Evolutionary conservation across 2,113 vertebrate genomes (phyloP), one percentile per base, ranked within the genome.

Genomic region (Hyla sarda): DNA sequence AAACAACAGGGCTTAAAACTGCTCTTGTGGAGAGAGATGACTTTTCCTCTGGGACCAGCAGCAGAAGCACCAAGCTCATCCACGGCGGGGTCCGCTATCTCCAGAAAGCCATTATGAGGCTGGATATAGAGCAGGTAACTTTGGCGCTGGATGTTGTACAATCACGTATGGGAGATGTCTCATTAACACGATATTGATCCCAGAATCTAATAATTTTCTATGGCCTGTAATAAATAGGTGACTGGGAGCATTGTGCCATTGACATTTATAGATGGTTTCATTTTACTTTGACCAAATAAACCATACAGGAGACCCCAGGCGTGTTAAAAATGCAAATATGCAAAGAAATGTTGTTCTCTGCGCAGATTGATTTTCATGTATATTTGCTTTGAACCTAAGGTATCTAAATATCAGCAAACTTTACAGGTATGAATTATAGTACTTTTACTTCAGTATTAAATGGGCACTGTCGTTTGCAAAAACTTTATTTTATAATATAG

Each of bases 121-220:
- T 96, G 94, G 97, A 99, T 96, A 95, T 97, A 41, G 96, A 99
- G 94, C 98, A 99, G 98, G 98, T 99, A 97, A 97, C 90, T 16
- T 47, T 54, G 37, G 28, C 45, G 37, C 28, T 8, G 4, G 19
- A 21, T 10, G 32, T 12, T 41, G 32, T 37, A 23, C 48, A 4
- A 30, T 50, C 48, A 28, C 45, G 16, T 76, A 1, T 28, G 41
- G n/a, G 32, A 72, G 34, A 41, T 21, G 34, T 76, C 74, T 52
- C 48, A 76, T 52, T 76, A 47, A 30, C 74, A 50, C 1, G 32
- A 37, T 71, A 71, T 71, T 41, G 67, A 71, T 71, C 67, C 17
- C 19, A 7, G 67, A 23, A 71, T 71, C 67, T 71, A 71, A 71
- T 71, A 41, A 71, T 71, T 71, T 71, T 19, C 67, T 71, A 71